These are phyloP conservation scores for Cryptus viduatorius DNA, from an alignment of 2,888 invertebrate genomes.

Conservation along the genomic window DNA sequence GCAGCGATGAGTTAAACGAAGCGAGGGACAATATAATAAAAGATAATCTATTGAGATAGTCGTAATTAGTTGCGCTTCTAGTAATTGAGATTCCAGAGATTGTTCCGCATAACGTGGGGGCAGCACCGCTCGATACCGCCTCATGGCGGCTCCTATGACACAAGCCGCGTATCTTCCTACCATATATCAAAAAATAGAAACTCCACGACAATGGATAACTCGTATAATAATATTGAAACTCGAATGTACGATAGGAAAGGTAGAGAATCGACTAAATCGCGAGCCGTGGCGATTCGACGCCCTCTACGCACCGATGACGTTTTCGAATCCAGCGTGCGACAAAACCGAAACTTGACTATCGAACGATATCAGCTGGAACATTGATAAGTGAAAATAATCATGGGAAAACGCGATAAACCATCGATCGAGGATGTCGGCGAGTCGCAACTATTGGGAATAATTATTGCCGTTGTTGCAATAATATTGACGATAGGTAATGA, in stretches of 20 bases:
- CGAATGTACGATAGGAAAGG: background rate
- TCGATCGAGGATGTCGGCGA: slow-evolving; percentile 72
- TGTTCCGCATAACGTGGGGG: slow-evolving; percentile 9
- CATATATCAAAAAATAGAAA: background rate
- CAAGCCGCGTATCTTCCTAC: background rate
- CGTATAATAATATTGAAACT: background rate
- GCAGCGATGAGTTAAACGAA: background rate
- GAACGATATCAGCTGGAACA: slow-evolving; percentile 16
- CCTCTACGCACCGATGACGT: slow-evolving; percentile 58
- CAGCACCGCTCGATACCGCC: slow-evolving; percentile 40
- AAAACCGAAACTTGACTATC: slow-evolving; percentile 27
- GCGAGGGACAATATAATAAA: background rate
- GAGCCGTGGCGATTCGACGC: background rate
- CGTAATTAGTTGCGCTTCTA: background rate
- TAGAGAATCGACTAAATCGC: background rate
- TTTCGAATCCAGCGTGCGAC: slow-evolving; percentile 58
- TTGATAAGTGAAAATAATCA: slow-evolving; percentile 62
- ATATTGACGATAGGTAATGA: slow-evolving; percentile 83
- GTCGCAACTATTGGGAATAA: slow-evolving; percentile 79
- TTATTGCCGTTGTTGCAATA: slow-evolving; percentile 80
- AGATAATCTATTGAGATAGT: background rate
- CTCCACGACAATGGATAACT: background rate
- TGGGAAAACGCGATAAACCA: slow-evolving; percentile 77
- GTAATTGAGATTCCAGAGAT: background rate
- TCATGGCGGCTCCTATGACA: slow-evolving; percentile 18